Percentiles rank a stretch among this genome's conserved stretches.
Evolutionary conservation across 1,140 invertebrate genomes (phyloP).

Genomic region (Sycophaga agraensis): DNA sequence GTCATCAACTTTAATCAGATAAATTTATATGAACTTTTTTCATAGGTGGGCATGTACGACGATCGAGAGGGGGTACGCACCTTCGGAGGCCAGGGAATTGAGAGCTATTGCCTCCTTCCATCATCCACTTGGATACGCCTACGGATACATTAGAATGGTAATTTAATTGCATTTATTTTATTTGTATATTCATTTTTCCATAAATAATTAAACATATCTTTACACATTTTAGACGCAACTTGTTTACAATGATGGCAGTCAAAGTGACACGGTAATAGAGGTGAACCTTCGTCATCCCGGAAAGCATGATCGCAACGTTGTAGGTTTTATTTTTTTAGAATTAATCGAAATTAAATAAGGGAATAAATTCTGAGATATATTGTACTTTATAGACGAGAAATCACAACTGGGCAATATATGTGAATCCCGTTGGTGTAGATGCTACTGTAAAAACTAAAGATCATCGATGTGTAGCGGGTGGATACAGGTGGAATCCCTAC

Average conservation of each 20-base stretch:
- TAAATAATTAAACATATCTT: background rate
- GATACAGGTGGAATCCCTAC: slow-evolving; percentile 92
- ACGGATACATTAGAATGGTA: slow-evolving; percentile 85
- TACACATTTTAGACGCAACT: slow-evolving; percentile 70
- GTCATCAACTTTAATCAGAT: no score
- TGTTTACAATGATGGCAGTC: slow-evolving; percentile 80
- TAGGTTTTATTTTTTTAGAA: slow-evolving; percentile 51
- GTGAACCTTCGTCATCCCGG: slow-evolving; percentile 84
- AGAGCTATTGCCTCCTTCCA: slow-evolving; percentile 89
- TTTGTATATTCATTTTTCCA: no score
- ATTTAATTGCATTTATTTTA: background rate
- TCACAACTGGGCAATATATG: slow-evolving; percentile 91
- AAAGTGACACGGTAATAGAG: slow-evolving; percentile 87
- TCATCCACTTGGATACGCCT: slow-evolving; percentile 81
- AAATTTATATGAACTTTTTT: background rate
- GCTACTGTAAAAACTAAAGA: slow-evolving; percentile 77
- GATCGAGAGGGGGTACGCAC: slow-evolving; percentile 82
- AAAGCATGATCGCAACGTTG: slow-evolving; percentile 76
- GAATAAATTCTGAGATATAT: background rate
- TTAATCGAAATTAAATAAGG: no score
- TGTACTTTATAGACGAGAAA: slow-evolving; percentile 66
- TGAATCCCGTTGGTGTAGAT: slow-evolving; percentile 91
- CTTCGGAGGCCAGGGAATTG: slow-evolving; percentile 80
- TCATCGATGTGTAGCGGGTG: slow-evolving; percentile 84
- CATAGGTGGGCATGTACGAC: slow-evolving; percentile 80